Base-by-base conservation (phyloP, 53 echinoderm and acorn worm genomes). In the Patiria pectinifera region DNA sequence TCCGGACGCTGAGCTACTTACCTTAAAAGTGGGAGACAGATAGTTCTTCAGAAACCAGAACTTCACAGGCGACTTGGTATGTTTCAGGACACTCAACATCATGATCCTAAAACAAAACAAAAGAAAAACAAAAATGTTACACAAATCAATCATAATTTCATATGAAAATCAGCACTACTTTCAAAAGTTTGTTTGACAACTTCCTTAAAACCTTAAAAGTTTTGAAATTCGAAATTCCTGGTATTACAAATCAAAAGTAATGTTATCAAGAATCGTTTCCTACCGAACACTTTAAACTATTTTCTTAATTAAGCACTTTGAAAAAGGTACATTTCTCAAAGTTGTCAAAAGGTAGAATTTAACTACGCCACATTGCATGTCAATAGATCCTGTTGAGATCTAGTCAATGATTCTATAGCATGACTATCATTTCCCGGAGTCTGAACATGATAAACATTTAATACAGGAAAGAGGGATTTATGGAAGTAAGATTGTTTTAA, bases 31-130 rank as follows among this genome's bases (percentile, higher is more conserved):
- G 3, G 99, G 99, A 18, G 99, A 99, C 16, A 99, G 90, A 48
- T 95, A 95, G 83, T 99, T 99, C 80, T 99, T 99, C 22, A 99
- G 93, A 87, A 99, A 99, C 99, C 99, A 99, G 89, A 99, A 99
- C 76, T 99, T 99, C 72, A 99, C 99, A n/a, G 95, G 95, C 11
- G 99, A 96, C 92, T 99, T 91, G 12, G 99, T 99, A 86, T 99
- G 91, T 69, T 99, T 97, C 61, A 99, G 23, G 11, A 99, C 99
- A 84, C 97, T 96, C 92, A 99, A 44, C 99, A 99, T 99, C 99
- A 99, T 99, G 61, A 99, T 97, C 70, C 99, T 99, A 90, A 59
- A 93, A 21, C 6, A 24, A 72, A 44, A 92, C 26, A 78, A 84
- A 11, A 44, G 24, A 71, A 80, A 82, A 60, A n/a, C 87, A 59